Base-by-base conservation (phyloP, 2,113 vertebrate genomes). In the Ctenomys sociabilis region DNA sequence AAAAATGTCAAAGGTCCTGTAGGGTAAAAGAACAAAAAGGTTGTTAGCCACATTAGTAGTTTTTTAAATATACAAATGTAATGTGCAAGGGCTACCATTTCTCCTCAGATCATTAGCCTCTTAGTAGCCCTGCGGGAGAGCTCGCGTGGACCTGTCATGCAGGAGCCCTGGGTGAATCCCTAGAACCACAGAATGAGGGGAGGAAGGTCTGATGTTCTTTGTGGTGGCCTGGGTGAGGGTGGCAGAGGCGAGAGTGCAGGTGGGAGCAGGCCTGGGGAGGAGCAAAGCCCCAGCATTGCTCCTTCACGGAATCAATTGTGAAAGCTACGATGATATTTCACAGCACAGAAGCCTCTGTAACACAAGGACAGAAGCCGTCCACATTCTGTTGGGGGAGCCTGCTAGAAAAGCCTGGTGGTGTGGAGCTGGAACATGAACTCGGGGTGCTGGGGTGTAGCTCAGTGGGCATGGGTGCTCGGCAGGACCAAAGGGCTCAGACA, bases 1-100 rank as follows among this genome's bases (percentile, higher is more conserved):
- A 21, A 30, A 70, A 70, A 70, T 70, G 66, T 68, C 66, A 17
- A 4, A 16, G 28, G 35, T 19, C 16, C 32, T 70, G 16, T 70
- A 37, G 68, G 35, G 19, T 70, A 19, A 68, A 68, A 68, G 54
- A 35, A 26, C 7, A 68, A 77, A 77, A 77, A 77, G 40, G 57
- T 88, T 64, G 4, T 32, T 43, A 52, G 3, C 32, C 28, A 14
- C 37, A 40, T 84, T 88, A 70, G n/a, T 85, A 77, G 49, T 91
- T 92, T 92, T 89, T 73, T 30, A 85, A 88, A 66, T 68, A 37
- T 9, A 5, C 57, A 85, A 80, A 61, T 92, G 89, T 92, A 52
- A 70, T 78, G 70, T 45, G 1, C 11, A 26, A 24, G 52, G 28
- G 90, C n/a, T n/a, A 28, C n/a, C 35, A 28, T 22, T 17, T 57